These are phyloP conservation scores for Argyra leucocephala DNA, from an alignment of 2,888 invertebrate genomes.

Conservation along the genomic window DNA sequence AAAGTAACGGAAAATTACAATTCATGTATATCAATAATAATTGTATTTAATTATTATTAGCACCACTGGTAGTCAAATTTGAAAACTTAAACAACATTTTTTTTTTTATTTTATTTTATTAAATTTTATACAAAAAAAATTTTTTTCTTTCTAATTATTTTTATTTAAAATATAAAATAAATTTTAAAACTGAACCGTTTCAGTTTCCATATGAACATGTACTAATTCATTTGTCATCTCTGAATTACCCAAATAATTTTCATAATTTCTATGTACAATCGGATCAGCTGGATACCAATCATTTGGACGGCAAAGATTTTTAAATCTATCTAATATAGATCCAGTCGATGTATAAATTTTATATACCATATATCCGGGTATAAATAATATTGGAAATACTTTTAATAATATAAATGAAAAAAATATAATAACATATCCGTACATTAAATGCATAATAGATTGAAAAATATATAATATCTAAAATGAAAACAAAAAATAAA, in stretches of 20 bases:
- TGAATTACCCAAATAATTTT: constrained; percentile 32
- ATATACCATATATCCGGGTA: constrained; percentile 34
- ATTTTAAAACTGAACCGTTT: background rate
- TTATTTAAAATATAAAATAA: too few relatives aligned
- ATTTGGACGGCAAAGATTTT: constrained; percentile 32
- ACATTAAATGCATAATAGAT: background rate
- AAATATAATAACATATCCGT: background rate
- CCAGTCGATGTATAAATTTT: constrained; percentile 32
- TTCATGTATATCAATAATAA: too few relatives aligned
- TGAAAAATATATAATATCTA: background rate
- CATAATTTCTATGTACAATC: constrained; percentile 34
- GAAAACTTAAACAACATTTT: too few relatives aligned
- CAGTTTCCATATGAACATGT: constrained; percentile 26
- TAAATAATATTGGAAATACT: constrained; percentile 29
- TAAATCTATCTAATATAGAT: constrained; percentile 29
- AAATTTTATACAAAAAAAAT: too few relatives aligned
- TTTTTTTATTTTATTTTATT: too few relatives aligned
- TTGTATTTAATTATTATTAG: too few relatives aligned
- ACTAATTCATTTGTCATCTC: constrained; percentile 36
- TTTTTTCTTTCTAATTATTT: too few relatives aligned
- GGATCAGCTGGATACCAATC: constrained; percentile 40
- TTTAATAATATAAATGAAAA: constrained; percentile 24
- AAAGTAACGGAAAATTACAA: too few relatives aligned
- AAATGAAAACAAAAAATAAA: background rate
- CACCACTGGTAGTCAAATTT: too few relatives aligned